Percentiles rank a stretch among this genome's conserved stretches.
Evolutionary conservation across 2,113 vertebrate genomes (phyloP).

Genomic region (Clarias gariepinus): DNA sequence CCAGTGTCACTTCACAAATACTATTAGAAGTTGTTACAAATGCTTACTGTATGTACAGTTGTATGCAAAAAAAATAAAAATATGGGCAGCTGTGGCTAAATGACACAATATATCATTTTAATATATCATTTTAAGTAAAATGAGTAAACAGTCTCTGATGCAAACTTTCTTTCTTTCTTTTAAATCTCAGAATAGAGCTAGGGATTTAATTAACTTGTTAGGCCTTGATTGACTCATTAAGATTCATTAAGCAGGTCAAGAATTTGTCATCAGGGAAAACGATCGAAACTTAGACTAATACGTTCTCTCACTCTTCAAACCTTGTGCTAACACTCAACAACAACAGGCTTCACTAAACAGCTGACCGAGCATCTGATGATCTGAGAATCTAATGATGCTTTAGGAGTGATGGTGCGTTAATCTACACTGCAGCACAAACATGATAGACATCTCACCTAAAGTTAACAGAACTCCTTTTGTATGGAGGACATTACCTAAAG

Average conservation of each 20-base stretch:
- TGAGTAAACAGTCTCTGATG: not conserved
- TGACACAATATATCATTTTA: not conserved
- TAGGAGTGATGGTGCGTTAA: not conserved
- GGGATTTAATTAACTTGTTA: not conserved
- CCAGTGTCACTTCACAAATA: not conserved
- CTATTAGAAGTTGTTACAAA: not conserved
- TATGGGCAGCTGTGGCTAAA: not conserved
- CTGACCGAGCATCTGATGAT: not conserved
- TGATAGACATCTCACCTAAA: not conserved
- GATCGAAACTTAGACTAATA: not conserved
- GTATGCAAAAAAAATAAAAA: not conserved
- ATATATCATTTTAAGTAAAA: not conserved
- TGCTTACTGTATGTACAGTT: not conserved
- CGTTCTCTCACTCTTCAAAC: not conserved
- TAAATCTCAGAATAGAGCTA: not conserved
- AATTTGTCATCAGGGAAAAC: not conserved
- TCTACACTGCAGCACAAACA: not conserved
- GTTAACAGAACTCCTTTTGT: not conserved
- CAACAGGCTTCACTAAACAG: not conserved
- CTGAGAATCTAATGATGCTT: not conserved
- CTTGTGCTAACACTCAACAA: not conserved
- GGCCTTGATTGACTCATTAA: not conserved
- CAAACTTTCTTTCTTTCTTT: not conserved
- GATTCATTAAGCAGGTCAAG: not conserved
- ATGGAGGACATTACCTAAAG: not conserved